Evolutionary conservation across 2,888 invertebrate species (phyloP), one percentile per base, ranked within the genome.

Genomic region (Pachycephus smyrnensis): DNA sequence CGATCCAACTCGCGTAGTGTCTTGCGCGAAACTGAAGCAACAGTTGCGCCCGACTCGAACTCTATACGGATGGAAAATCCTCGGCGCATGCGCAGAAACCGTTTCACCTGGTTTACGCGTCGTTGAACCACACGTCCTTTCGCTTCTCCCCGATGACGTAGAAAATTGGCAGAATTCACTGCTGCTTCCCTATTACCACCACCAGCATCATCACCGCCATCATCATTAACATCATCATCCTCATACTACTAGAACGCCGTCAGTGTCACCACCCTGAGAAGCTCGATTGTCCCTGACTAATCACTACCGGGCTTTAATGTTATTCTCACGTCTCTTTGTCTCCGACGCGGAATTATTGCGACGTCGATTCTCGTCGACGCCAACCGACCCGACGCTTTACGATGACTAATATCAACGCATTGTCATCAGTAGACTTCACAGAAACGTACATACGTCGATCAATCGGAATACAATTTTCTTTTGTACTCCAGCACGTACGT

Each of bases 21-120:
- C 35, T 74, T 15, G 74, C 36, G 74, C 33, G 36, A 74, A 74
- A 74, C 74, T 74, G 74, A 74, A 74, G 74, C 74, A 74, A 74
- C 74, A 74, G 74, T 74, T 74, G 74, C 33, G 36, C 33, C 6
- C 35, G 35, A 30, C 36, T 30, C 23, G 33, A 33, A 15, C 35
- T 74, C 4, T 74, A 74, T 32, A 37, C 74, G n/a, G 9, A 36
- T 9, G 32, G 23, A 74, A 37, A 74, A 74, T 30, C 33, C 6
- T 32, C 35, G 23, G 36, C 74, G 74, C 74, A 74, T 33, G 74
- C 74, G 74, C 37, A 30, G 74, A 30, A 3, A 12, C 23, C 23
- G 74, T 30, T 32, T 32, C 36, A 74, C 74, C 33, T 71, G 71
- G 32, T 32, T 23, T 31, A 55, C 33, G 71, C 71, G 31, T 71